These are phyloP conservation scores for Diadophis punctatus DNA, from an alignment of 2,113 vertebrate species.

Conservation along the genomic window DNA sequence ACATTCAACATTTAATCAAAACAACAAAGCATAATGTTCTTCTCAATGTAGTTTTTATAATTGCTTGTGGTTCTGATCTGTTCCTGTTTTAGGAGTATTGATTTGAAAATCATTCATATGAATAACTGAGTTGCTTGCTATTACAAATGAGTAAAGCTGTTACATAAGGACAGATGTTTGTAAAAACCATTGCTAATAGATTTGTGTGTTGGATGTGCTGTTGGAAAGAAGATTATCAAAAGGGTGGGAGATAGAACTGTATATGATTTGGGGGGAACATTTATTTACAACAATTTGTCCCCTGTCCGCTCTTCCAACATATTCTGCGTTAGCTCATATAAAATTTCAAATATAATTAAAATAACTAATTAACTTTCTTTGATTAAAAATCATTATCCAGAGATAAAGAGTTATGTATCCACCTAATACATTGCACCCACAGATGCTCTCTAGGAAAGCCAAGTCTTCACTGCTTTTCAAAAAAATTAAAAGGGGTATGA, in stretches of 20 bases:
- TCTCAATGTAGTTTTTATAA: not conserved
- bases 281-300: not conserved
- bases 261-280: not conserved
- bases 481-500: not conserved
- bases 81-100: not conserved
- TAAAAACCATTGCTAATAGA: not conserved
- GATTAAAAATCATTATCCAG: not conserved
- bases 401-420: not conserved
- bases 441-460: not conserved
- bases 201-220: not conserved
- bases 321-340: not conserved
- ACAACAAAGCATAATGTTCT: not conserved
- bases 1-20: not conserved
- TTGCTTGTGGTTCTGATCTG: not conserved
- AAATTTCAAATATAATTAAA: not conserved
- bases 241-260: not conserved
- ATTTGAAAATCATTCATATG: not conserved
- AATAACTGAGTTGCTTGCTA: not conserved
- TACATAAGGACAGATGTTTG: not conserved
- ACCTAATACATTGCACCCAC: not conserved
- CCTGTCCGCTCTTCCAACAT: not conserved
- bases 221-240: not conserved
- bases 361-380: not conserved
- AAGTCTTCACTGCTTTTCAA: not conserved
- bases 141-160: not conserved